These are phyloP conservation scores for Drosophila kanekoi DNA, from an alignment of 2,888 invertebrate genomes.

Conservation along the genomic window DNA sequence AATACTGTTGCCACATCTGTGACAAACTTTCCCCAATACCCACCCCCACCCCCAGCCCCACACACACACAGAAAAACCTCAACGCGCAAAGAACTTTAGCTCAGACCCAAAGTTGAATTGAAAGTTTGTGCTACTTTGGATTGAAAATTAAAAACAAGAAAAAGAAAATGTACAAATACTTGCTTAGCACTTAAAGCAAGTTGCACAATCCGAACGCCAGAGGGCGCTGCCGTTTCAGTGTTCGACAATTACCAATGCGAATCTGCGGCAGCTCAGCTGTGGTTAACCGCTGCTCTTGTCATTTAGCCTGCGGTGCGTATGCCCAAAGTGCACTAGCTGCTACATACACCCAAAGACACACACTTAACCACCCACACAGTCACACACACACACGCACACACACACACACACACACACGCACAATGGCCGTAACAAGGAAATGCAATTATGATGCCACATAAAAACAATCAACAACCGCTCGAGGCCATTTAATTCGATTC, in stretches of 20 bases:
- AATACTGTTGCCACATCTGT: conserved; percentile 29
- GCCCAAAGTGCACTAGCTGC: conserved; percentile 1
- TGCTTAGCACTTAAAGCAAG: neutral
- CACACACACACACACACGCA: neutral
- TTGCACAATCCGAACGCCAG: conserved; percentile 19
- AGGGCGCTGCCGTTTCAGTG: conserved; percentile 44
- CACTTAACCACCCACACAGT: conserved; percentile 4
- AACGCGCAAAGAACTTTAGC: conserved; percentile 18
- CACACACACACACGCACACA: neutral
- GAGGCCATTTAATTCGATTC: conserved; percentile 23
- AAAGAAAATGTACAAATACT: neutral
- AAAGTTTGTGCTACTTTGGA: conserved; percentile 8
- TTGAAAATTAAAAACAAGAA: neutral
- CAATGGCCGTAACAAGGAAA: conserved; percentile 69
- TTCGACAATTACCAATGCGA: conserved; percentile 37
- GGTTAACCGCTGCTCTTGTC: conserved; percentile 21
- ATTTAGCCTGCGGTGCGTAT: conserved; percentile 7
- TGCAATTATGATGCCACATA: conserved; percentile 73
- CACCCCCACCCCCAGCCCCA: neutral
- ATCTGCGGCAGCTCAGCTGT: conserved; percentile 14
- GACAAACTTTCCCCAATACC: neutral
- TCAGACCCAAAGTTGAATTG: conserved; percentile 11
- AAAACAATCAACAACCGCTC: conserved; percentile 62
- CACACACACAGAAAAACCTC: conserved; percentile 13
- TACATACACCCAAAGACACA: neutral